Conservation (phyloP, 2,113 vertebrate genomes). For the Erythrocercus mccallii region DNA sequence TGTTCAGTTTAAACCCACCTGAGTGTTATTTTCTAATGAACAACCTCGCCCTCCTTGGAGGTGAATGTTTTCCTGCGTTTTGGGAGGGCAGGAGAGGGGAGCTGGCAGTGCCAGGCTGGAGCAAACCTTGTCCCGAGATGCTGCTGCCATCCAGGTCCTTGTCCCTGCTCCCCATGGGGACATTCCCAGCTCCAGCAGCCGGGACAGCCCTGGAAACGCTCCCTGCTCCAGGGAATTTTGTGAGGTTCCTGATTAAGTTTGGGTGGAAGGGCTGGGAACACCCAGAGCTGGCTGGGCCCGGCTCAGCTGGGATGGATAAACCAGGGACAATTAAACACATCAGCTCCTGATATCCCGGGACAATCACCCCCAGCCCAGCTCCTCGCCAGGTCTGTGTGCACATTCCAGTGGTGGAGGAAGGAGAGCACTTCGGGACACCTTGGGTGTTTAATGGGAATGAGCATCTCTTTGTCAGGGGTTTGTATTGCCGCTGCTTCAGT, state of each 20-base stretch:
- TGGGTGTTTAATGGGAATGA: accelerated
- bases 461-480: background rate
- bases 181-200: background rate
- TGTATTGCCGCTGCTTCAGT: too few species aligned
- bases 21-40: background rate
- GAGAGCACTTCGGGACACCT: background rate
- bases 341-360: background rate
- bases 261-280: background rate
- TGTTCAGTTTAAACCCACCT: background rate
- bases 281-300: background rate
- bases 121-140: accelerated
- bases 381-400: background rate
- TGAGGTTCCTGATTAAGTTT: background rate
- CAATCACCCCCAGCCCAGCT: background rate
- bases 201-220: accelerated
- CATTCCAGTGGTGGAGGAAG: background rate
- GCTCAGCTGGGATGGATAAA: background rate
- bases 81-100: background rate
- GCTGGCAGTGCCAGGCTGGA: background rate
- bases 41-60: background rate
- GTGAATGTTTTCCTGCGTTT: background rate
- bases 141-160: background rate
- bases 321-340: background rate
- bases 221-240: accelerated
- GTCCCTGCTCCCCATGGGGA: accelerated